A percentile compares a stretch with the other conserved stretches of the same genome.
Evolutionary conservation across 2,113 vertebrate species (phyloP).

Genomic region (Callocephalon fimbriatum): DNA sequence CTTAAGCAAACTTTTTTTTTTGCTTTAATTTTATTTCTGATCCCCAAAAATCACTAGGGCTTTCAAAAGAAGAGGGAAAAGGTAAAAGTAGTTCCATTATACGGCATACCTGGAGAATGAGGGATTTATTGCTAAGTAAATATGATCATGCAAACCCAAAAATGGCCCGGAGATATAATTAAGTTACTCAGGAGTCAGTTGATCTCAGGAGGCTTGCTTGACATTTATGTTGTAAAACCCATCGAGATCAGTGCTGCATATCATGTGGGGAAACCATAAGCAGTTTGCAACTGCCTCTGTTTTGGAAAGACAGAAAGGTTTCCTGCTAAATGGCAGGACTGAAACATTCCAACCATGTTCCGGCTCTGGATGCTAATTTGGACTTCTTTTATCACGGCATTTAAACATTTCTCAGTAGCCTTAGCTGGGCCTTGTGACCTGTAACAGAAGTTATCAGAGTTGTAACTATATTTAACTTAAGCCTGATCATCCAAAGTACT

Average conservation of each 20-base stretch:
- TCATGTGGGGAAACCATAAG: background rate
- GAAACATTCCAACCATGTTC: background rate
- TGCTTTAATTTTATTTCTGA: slow-evolving; percentile 5
- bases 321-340: background rate
- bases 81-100: background rate
- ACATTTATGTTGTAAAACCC: slow-evolving; percentile 16
- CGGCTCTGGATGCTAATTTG: background rate
- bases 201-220: slow-evolving; percentile 5
- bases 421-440: background rate
- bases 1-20: background rate
- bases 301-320: background rate
- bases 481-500: background rate
- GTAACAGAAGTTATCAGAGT: background rate
- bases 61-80: background rate
- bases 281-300: background rate
- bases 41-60: background rate
- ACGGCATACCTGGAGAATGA: background rate
- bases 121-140: slow-evolving; percentile 25
- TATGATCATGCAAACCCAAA: background rate
- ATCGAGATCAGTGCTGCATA: background rate
- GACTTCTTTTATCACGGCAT: background rate
- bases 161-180: background rate
- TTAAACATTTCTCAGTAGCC: background rate
- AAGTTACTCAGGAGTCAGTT: slow-evolving; percentile 9
- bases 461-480: background rate